Conservation (phyloP, 2,888 invertebrate species). For the Trimorus sp. region DNA sequence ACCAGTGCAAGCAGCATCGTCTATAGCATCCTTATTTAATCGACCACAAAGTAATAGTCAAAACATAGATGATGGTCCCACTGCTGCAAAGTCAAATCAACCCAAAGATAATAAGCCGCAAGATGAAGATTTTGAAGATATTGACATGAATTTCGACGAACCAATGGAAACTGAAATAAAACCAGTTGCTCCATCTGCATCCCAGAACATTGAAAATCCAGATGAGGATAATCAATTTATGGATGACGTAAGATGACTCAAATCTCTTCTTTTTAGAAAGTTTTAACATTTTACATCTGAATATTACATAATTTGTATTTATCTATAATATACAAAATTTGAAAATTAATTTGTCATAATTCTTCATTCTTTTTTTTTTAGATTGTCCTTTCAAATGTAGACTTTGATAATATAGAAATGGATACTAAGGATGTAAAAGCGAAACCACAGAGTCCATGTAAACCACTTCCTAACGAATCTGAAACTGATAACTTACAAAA, state of each 20-base stretch:
- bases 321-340: no score
- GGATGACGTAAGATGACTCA: constrained; percentile 68
- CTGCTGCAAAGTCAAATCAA: no score
- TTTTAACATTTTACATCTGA: not conserved
- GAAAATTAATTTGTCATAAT: no score
- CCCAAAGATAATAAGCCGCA: not conserved
- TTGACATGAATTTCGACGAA: constrained; percentile 34
- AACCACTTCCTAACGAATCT: no score
- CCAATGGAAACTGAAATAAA: constrained; percentile 15
- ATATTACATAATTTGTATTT: constrained; percentile 5
- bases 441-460: no score
- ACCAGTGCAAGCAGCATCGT: no score
- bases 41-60: constrained; percentile 48
- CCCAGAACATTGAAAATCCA: constrained; percentile 25
- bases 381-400: constrained; percentile 22
- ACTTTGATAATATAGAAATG: constrained; percentile 48
- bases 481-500: constrained; percentile 78
- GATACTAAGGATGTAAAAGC: constrained; percentile 39
- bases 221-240: constrained; percentile 68
- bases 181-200: not conserved
- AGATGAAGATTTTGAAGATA: constrained; percentile 15
- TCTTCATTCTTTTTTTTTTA: no score
- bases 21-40: no score
- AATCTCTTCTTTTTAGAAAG: not conserved
- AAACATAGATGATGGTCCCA: constrained; percentile 28